Evolutionary conservation across 1,140 invertebrate species (phyloP), one percentile per base, ranked within the genome.

Genomic region (Lepidurus apus): DNA sequence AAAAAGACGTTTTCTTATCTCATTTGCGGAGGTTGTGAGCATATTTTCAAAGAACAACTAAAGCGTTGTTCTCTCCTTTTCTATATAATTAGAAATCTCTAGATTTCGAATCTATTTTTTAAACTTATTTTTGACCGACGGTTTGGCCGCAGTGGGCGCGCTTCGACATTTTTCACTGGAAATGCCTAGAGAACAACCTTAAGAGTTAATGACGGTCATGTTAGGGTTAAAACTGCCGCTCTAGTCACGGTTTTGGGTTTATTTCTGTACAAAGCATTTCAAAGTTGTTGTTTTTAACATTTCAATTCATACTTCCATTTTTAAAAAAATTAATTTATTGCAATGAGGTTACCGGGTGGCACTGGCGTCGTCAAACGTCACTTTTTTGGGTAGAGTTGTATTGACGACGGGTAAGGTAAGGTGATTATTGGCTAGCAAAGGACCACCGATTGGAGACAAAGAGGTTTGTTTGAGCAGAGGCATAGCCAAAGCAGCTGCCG

Each of bases 391-490:
- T 65, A 65, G 53, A 21, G 53, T 65, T 13, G 53, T 65, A 17
- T 65, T 65, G 53, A 21, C 53, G 13, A 17, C 53, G 17, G 53
- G 53, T 21, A 65, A 13, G 53, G 53, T 13, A n/a, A 21, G 21
- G 53, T 65, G 53, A 65, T 65, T 65, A 17, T 65, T 65, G 53
- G 7, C 53, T 21, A 65, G 21, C 17, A 9, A 21, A 13, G 53
- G 21, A 21, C 53, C 53, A 21, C 21, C 53, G 21, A n/a, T 13
- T 7, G 53, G 53, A 65, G 53, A 65, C 21, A 65, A 65, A 65
- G 53, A 21, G 17, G 53, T 17, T n/a, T 65, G 53, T 65, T 65
- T 65, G 53, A 65, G 53, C 53, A 65, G 13, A 65, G 53, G 53
- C 17, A 21, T 9, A n/a, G 53, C 53, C 21, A 65, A 65, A 65